A percentile compares a stretch with the other conserved stretches of the same genome.
Conservation (phyloP, 2,113 vertebrate genomes). For the Pluvialis apricaria region DNA sequence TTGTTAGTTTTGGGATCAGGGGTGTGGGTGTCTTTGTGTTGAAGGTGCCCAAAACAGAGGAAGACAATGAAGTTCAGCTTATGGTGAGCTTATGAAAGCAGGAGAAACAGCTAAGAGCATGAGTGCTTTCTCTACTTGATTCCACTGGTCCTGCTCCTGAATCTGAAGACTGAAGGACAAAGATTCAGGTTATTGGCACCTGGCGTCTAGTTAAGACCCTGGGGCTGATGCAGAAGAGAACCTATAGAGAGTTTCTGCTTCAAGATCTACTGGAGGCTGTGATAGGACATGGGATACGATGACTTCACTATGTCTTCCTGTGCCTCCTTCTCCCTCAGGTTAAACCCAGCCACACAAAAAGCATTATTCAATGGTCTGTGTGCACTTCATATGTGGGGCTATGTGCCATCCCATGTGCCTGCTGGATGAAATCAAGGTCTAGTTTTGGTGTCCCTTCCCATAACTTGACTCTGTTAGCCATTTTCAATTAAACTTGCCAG, state of each 20-base stretch:
- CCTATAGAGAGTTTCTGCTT: background rate
- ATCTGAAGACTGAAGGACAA: background rate
- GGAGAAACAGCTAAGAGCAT: background rate
- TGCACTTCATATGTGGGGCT: background rate
- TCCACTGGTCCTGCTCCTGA: background rate
- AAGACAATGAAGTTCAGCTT: background rate
- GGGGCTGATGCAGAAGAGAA: background rate
- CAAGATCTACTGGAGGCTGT: background rate
- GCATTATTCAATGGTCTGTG: background rate
- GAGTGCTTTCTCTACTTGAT: background rate
- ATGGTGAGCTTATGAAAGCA: background rate
- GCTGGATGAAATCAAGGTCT: background rate
- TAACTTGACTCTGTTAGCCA: background rate
- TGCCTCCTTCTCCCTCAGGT: background rate
- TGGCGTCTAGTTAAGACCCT: background rate
- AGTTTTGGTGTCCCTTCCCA: background rate
- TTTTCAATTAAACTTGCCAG: background rate
- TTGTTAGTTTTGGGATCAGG: background rate
- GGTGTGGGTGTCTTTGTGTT: background rate
- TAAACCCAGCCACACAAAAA: background rate
- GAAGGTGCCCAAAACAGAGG: background rate
- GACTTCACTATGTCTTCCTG: background rate
- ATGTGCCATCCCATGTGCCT: too few species aligned
- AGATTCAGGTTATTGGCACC: background rate
- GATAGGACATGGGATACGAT: fast-evolving